Percentiles rank a stretch among this genome's conserved stretches.
These are phyloP conservation scores for Carcina quercana DNA, from an alignment of 2,888 invertebrate genomes.

Conservation along the genomic window DNA sequence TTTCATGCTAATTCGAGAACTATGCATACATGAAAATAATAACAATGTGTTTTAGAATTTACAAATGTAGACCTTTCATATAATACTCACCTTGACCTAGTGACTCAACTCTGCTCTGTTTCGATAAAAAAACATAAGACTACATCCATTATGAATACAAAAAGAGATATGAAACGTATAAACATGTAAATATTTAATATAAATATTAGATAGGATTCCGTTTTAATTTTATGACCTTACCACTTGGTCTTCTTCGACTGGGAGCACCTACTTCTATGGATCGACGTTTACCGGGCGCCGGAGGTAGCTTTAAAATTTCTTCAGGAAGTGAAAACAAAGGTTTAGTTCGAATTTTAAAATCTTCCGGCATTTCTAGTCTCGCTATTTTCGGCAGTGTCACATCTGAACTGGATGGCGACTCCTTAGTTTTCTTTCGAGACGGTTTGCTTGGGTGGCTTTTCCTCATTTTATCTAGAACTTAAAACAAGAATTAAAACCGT, in stretches of 20 bases:
- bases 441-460: conserved; percentile 39
- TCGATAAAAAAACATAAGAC: too few relatives aligned
- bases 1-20: too few relatives aligned
- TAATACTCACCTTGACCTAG: too few relatives aligned
- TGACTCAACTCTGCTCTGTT: too few relatives aligned
- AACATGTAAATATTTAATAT: too few relatives aligned
- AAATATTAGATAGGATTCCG: too few relatives aligned
- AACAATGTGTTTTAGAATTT: too few relatives aligned
- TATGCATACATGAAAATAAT: too few relatives aligned
- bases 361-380: conserved; percentile 68
- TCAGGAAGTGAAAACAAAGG: conserved; percentile 78
- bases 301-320: conserved; percentile 69
- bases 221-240: conserved; percentile 23
- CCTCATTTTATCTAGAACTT: conserved; percentile 3
- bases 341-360: conserved; percentile 71
- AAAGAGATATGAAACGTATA: too few relatives aligned
- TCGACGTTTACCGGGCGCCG: conserved; percentile 44
- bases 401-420: conserved; percentile 55
- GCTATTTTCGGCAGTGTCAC: conserved; percentile 71
- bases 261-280: conserved; percentile 26
- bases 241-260: conserved; percentile 43
- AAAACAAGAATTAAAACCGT: too few relatives aligned
- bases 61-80: too few relatives aligned
- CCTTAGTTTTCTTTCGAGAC: conserved; percentile 56
- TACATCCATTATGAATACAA: too few relatives aligned